These are phyloP conservation scores for Mustela nigripes DNA, from an alignment of 2,113 vertebrate genomes.

Conservation along the genomic window DNA sequence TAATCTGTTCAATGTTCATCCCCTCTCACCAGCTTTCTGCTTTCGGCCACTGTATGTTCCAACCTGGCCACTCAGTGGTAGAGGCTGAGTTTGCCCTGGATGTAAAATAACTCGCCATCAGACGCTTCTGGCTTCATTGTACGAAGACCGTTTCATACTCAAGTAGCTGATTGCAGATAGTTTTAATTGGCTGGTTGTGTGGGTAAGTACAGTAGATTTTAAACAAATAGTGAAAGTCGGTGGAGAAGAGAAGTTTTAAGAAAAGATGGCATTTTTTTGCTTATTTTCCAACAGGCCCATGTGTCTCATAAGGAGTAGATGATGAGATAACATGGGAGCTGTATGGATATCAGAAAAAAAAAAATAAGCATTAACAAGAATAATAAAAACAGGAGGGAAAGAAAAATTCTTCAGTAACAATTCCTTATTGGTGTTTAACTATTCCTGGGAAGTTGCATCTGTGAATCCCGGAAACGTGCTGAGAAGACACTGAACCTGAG, in stretches of 20 bases:
- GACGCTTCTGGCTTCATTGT: slow-evolving; percentile 20
- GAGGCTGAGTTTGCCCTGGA: neutral
- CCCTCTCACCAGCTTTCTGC: neutral
- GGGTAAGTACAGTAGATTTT: neutral
- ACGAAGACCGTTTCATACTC: neutral
- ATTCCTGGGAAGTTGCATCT: neutral
- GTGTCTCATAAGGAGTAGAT: neutral
- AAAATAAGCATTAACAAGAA: neutral
- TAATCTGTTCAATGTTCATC: neutral
- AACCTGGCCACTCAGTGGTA: neutral
- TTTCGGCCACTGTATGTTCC: neutral
- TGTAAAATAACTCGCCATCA: neutral
- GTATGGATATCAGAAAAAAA: neutral
- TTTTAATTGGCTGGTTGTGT: neutral
- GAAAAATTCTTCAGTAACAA: neutral
- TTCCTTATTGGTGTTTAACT: neutral
- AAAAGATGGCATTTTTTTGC: neutral
- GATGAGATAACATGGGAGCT: neutral
- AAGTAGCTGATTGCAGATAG: neutral
- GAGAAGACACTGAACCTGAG: neutral
- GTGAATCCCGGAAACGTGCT: neutral
- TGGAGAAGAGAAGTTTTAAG: slow-evolving; percentile 29
- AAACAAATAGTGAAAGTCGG: neutral
- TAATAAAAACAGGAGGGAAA: neutral
- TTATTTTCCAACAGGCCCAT: neutral